Base-by-base conservation (phyloP, 2,888 invertebrate genomes). In the Carabus problematicus region DNA sequence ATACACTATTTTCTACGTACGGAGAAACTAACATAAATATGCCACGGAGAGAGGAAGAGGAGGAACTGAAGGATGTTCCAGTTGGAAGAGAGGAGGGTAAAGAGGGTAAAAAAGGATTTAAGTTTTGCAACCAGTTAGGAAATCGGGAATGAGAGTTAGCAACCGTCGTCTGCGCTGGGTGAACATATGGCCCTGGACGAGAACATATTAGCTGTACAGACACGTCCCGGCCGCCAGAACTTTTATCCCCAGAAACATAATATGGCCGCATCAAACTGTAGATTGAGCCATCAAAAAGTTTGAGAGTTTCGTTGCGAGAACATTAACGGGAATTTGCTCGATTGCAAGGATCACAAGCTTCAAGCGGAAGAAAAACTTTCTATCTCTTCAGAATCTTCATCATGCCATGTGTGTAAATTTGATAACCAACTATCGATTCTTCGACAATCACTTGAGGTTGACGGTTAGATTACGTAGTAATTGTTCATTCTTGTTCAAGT, bases 191-290 rank as follows among this genome's bases (percentile, higher is more conserved):
- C 68, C 62, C 61, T 68, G 12, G 76, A 74, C 75, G 75, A 72
- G 75, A 75, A 77, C 77, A 77, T 77, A 78, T 79, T 79, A 79
- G 78, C 75, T 76, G 76, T 77, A 78, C 76, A 74, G 72, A 75
- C 77, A 78, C 78, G 78, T 78, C 76, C 75, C 52, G 12, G 12
- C 16, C 9, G 64, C 42, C 75, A 40, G 39, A 59, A 40, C 14
- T 59, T 59, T 43, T 43, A 58, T 64, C 59, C 41, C 47, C 40
- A 18, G 55, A 66, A 41, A 45, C 68, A 64, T 69, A 60, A 59
- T 64, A 52, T 60, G 68, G 67, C 43, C 64, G 58, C 70, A 60
- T 68, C 67, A 63, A 62, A 62, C 64, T 47, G 18, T 67, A 63
- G 72, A 72, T 72, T 70, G 72, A 72, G 72, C 70, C 63, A 71